Conservation (phyloP, 1,140 invertebrate genomes). For the honey bee (Apis mellifera) region Amel_HAv3.1 CM009946.2:762001-762500, state of each 20-base stretch:
- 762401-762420: constrained; percentile 91
- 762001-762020: constrained; percentile 24
- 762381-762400: constrained; percentile 96
- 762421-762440: constrained; percentile 91
- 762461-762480: constrained; percentile 96
- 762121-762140: background rate
- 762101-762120: constrained; percentile 7
- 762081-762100: constrained; percentile 69
- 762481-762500: constrained; percentile 86
- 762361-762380: constrained; percentile 96
- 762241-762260: background rate
- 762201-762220: too few species aligned
- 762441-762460: constrained; percentile 93
- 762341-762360: constrained; percentile 95
- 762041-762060: constrained; percentile 61
- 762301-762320: constrained; percentile 74
- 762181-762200: too few species aligned
- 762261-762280: background rate
- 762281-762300: constrained; percentile 73
- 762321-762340: constrained; percentile 87
- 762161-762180: background rate
- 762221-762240: too few species aligned
- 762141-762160: background rate
- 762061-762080: constrained; percentile 60
- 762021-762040: constrained; percentile 35